Evolutionary conservation across 1,140 invertebrate genomes (phyloP).

Genomic region (Amphibalanus amphitrite): DNA sequence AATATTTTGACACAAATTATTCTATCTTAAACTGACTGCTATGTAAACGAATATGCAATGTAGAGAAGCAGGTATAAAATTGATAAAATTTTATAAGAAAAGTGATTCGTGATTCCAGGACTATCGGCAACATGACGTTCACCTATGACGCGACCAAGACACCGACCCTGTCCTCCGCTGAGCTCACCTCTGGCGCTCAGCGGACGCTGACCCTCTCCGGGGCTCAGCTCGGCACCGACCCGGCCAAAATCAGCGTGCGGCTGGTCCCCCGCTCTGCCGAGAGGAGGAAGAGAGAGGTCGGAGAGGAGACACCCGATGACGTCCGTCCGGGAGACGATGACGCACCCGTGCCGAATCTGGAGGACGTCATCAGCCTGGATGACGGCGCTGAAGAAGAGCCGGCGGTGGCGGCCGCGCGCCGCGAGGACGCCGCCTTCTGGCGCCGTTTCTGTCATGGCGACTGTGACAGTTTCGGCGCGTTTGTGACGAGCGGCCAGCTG

Average conservation of each 20-base stretch:
- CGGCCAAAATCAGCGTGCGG: conserved; percentile 1
- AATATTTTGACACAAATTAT: too few species aligned
- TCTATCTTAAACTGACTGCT: too few species aligned
- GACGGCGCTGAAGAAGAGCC: background rate
- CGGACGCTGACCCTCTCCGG: conserved; percentile 9
- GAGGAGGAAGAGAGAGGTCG: too few species aligned
- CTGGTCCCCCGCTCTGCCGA: background rate
- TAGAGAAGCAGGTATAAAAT: too few species aligned
- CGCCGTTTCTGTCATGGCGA: conserved; percentile 2
- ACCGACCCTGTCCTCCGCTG: conserved; percentile 1
- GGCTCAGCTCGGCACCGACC: conserved; percentile 6
- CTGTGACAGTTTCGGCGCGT: conserved; percentile 7
- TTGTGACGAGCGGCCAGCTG: conserved; percentile 6
- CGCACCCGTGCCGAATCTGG: background rate
- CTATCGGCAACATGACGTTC: background rate
- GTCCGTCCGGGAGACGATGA: background rate
- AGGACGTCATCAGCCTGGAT: background rate
- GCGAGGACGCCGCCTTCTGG: background rate
- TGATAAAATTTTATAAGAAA: too few species aligned
- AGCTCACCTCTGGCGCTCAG: background rate
- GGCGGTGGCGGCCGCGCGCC: background rate
- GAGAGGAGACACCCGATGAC: too few species aligned
- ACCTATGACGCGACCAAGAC: conserved; percentile 9
- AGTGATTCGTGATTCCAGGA: background rate
- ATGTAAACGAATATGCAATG: too few species aligned